Conservation (phyloP, 2,113 vertebrate species). For the Benitochromis conjunctus region DNA sequence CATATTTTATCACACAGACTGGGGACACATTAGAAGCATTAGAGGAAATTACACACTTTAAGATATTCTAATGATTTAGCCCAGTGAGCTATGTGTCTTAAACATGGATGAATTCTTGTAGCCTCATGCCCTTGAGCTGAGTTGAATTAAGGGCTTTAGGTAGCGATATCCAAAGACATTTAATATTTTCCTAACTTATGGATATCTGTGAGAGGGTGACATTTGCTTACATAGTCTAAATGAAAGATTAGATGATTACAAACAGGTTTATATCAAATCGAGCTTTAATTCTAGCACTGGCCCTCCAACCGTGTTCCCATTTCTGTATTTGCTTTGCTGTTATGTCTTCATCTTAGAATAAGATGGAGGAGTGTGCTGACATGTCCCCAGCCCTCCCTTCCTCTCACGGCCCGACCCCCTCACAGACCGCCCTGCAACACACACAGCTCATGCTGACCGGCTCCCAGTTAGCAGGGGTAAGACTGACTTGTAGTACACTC, state of each 20-base stretch:
- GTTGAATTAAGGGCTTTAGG: not conserved
- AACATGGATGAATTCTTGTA: not conserved
- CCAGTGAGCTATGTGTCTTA: not conserved
- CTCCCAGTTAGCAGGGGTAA: constrained; percentile 88
- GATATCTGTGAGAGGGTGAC: not conserved
- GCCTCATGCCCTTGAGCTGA: not conserved
- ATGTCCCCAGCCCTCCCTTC: constrained; percentile 77
- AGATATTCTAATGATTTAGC: not conserved
- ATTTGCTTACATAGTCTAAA: not conserved
- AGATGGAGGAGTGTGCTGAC: constrained; percentile 82
- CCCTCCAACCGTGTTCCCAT: not conserved
- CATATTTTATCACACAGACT: not conserved
- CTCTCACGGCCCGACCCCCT: constrained; percentile 76
- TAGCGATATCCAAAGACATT: not conserved
- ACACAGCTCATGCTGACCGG: constrained; percentile 90
- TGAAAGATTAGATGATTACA: not conserved
- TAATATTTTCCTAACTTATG: not conserved
- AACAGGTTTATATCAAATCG: not conserved
- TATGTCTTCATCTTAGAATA: constrained; percentile 73
- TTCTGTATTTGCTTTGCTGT: not conserved
- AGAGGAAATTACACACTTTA: not conserved
- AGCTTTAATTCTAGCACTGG: not conserved
- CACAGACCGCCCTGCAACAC: constrained; percentile 83
- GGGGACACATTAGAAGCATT: not conserved
- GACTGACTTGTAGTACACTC: not conserved